Base-by-base conservation (phyloP, 1,140 invertebrate genomes). In the Ridgeia piscesae region DNA sequence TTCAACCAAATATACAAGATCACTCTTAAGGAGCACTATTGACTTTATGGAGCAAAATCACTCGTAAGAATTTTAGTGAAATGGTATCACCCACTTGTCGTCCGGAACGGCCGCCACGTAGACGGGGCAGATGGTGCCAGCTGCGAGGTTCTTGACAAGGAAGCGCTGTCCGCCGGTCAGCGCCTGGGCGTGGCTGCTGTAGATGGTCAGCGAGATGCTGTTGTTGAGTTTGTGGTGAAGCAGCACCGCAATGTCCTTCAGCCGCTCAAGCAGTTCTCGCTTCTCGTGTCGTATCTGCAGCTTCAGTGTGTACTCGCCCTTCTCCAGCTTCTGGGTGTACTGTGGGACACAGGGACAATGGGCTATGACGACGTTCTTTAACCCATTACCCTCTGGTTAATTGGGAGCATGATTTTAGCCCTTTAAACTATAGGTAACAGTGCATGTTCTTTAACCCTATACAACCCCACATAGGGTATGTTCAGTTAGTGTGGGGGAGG, bases 301-400 rank as follows among this genome's bases (percentile, higher is more conserved):
- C 90, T 97, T 97, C 27, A 99, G 96, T 9, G 97, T 97, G 95
- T 99, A 99, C 94, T 99, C 99, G n/a, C 99, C 99, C 96, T 99
- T 99, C 93, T 99, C 98, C 92, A 99, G 95, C 96, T 99, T 99
- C 58, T 97, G 95, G 89, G 97, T 96, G 95, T 99, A 98, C 98
- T 99, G 95, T 93, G 97, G 58, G 48, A 17, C 91, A 17, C 11
- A 88, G 31, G 2, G 21, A 42, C 42, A 42, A 42, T 42, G 4
- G 11, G 42, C 11, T 42, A 11, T 42, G 42, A 6, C 42, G 11
- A 42, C 42, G 42, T 11, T n/a, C n/a, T n/a, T n/a, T n/a, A n/a
- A n/a, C n/a, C n/a, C n/a, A n/a, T n/a, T n/a, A n/a, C n/a, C n/a
- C n/a, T n/a, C n/a, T n/a, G n/a, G n/a, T n/a, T n/a, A n/a, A n/a